These are phyloP conservation scores for Ceryle rudis DNA, from an alignment of 2,797 vertebrate genomes.

Conservation along the genomic window DNA sequence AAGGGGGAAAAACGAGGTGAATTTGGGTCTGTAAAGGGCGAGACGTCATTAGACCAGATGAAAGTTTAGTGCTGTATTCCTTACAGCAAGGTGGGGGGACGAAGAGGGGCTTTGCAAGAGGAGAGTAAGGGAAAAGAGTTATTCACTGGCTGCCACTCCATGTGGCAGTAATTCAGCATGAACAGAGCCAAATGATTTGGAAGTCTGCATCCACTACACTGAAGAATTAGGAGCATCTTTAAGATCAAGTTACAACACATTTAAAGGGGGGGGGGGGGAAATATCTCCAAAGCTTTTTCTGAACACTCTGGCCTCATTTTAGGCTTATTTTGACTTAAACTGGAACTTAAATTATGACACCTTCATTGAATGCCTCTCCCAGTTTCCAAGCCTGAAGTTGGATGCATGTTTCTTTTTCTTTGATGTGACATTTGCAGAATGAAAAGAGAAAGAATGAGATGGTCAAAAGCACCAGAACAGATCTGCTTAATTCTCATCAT, in stretches of 20 bases:
- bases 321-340: not conserved
- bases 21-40: slow-evolving; percentile 44
- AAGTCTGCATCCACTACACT: not conserved
- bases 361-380: not conserved
- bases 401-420: not conserved
- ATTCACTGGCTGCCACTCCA: slow-evolving; percentile 7
- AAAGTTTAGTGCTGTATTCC: not conserved
- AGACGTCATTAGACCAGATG: not conserved
- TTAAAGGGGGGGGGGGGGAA: not conserved
- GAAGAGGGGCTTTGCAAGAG: not conserved
- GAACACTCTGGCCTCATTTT: not conserved
- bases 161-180: slow-evolving; percentile 39
- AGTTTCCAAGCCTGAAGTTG: not conserved
- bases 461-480: not conserved
- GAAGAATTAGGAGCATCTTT: slow-evolving; percentile 43
- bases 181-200: slow-evolving; percentile 10
- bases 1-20: not conserved
- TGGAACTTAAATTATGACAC: not conserved
- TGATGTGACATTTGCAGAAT: not conserved
- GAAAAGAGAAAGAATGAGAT: not conserved
- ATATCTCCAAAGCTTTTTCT: slow-evolving; percentile 13
- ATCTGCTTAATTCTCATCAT: not conserved
- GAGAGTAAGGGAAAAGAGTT: not conserved
- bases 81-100: not conserved
- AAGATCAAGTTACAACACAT: slow-evolving; percentile 7